Conservation (phyloP, 2,888 invertebrate species). For the Torymus tubicola region DNA sequence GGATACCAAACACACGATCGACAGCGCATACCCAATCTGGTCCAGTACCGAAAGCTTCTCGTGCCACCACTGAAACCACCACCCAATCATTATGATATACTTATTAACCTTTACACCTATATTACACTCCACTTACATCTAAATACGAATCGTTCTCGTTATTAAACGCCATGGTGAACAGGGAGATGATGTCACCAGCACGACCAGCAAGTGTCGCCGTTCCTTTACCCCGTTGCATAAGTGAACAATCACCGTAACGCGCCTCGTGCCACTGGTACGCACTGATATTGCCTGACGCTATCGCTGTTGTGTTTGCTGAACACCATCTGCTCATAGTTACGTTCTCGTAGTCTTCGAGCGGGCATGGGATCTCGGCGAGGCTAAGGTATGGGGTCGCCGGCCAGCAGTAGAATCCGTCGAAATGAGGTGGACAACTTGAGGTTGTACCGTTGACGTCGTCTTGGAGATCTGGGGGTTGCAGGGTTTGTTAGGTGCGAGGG, state of each 20-base stretch:
- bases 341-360: not conserved
- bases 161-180: not conserved
- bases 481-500: too few species aligned
- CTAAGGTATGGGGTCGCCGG: not conserved
- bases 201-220: not conserved
- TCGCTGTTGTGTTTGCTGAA: not conserved
- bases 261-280: not conserved
- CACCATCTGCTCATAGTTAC: constrained; percentile 32
- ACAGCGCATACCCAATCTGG: constrained; percentile 14
- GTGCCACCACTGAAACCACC: constrained; percentile 15
- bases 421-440: constrained; percentile 13
- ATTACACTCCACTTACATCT: not conserved
- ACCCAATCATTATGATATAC: not conserved
- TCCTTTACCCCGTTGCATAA: not conserved
- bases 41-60: constrained; percentile 11
- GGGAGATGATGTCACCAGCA: constrained; percentile 2
- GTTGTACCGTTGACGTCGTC: not conserved
- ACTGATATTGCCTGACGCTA: not conserved
- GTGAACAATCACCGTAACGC: not conserved
- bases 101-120: not conserved
- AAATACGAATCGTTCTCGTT: not conserved
- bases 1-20: not conserved
- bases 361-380: constrained; percentile 8
- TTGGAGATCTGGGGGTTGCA: too few species aligned
- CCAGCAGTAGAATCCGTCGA: constrained; percentile 33